Base-by-base conservation (phyloP, 2,888 invertebrate species). In the Latrodectus hesperus region DNA sequence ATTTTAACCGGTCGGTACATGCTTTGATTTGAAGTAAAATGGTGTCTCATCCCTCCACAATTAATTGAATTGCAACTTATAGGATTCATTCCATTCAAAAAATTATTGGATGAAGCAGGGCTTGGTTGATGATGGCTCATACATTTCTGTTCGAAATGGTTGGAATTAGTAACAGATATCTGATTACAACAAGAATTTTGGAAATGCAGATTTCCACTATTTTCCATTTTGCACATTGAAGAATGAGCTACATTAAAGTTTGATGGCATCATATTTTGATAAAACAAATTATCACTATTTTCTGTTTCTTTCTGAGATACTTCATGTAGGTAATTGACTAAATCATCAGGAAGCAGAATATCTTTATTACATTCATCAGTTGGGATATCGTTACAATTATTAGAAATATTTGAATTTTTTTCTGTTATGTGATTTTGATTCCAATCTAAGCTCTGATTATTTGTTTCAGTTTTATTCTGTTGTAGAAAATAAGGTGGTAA, bases 291-390 rank as follows among this genome's bases (percentile, higher is more conserved):
- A 60, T 11, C 55, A 6, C 52, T 55, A 8, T 77, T 52, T 17
- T 76, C 17, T 17, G 53, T 51, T 53, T 88, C 79, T 68, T 85
- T 74, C 26, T 76, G 78, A 60, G 83, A 75, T 17, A 88, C 81
- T 94, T 97, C 96, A 93, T 96, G 96, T 91, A 98, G 94, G 93
- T 98, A 98, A 93, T 96, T 95, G 92, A 97, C 95, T 97, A 98
- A 98, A 93, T 98, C 98, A 92, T 98, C 98, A 49, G 98, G 98
- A 91, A 98, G 96, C 80, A 98, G 96, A 91, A 98, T 94, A 83
- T 93, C 92, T 80, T 92, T 84, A 92, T 97, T 97, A 92, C 97
- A 96, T 92, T 98, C 97, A 90, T 98, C 95, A 94, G 96, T 96
- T 49, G 22, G 14, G 5, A 70, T 17, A 52, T 75, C 71, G 4